Evolutionary conservation across 2,113 vertebrate species (phyloP).

Genomic region (Strix aluco): DNA sequence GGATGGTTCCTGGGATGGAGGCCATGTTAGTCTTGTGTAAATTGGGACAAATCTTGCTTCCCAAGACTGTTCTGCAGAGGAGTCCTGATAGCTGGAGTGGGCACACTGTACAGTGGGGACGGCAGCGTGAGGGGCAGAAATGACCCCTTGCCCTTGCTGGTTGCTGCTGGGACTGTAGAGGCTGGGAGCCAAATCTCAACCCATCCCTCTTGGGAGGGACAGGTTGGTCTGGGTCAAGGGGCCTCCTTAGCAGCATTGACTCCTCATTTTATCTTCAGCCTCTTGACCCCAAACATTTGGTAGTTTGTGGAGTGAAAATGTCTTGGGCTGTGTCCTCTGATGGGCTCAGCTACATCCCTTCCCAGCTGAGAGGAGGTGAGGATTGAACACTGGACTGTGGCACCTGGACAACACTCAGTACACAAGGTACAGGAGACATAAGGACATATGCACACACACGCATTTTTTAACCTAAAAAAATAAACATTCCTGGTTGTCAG

Average conservation of each 20-base stretch:
- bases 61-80: not conserved
- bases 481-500: not conserved
- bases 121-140: not conserved
- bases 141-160: not conserved
- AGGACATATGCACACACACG: not conserved
- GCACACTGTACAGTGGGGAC: not conserved
- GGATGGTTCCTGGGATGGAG: not conserved
- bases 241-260: not conserved
- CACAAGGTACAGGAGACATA: not conserved
- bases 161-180: not conserved
- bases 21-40: not conserved
- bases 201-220: not conserved
- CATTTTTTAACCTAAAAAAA: not conserved
- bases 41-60: not conserved
- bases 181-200: not conserved
- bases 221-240: not conserved
- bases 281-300: not conserved
- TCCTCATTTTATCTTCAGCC: not conserved
- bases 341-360: not conserved
- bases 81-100: not conserved
- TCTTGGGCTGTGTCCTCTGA: not conserved
- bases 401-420: not conserved
- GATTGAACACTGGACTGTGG: rapidly evolving
- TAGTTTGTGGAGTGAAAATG: not conserved
- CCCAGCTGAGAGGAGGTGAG: not conserved